Conservation (phyloP, 2,113 vertebrate genomes). For the Erythrolamprus reginae region DNA sequence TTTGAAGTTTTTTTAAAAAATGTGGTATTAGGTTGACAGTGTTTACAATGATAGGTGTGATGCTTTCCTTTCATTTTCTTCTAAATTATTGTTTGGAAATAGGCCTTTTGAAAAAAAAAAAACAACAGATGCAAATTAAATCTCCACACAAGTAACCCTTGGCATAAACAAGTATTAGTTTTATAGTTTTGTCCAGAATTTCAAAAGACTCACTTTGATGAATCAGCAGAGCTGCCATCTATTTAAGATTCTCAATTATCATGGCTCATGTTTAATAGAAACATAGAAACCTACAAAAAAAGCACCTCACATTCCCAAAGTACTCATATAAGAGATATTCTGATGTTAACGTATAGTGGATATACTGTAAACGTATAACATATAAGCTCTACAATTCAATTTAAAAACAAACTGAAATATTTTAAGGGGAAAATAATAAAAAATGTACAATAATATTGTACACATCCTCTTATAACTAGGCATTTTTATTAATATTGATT, state of each 20-base stretch:
- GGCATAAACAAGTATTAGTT: conserved; percentile 20
- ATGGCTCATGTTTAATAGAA: background rate
- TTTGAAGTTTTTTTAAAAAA: background rate
- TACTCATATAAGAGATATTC: background rate
- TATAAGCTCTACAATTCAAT: background rate
- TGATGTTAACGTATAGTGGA: background rate
- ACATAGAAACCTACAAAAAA: too few species aligned
- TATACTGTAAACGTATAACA: background rate
- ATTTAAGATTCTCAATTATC: conserved; percentile 19
- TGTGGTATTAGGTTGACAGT: background rate
- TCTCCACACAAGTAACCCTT: background rate
- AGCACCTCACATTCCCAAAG: background rate
- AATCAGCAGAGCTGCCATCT: conserved; percentile 2
- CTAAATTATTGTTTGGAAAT: background rate
- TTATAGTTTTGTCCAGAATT: background rate
- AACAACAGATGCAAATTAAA: background rate
- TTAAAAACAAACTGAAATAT: background rate
- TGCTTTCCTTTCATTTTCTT: conserved; percentile 1
- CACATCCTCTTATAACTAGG: background rate
- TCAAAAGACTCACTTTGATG: background rate
- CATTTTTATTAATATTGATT: too few species aligned
- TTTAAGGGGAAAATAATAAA: background rate
- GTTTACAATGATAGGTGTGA: conserved; percentile 1
- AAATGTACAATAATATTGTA: background rate
- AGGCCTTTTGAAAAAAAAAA: background rate